Percentiles rank a stretch among this genome's conserved stretches.
phyloP scores from a whole-genome alignment of 2,888 invertebrate genomes.

The Lottia scabra region DNA sequence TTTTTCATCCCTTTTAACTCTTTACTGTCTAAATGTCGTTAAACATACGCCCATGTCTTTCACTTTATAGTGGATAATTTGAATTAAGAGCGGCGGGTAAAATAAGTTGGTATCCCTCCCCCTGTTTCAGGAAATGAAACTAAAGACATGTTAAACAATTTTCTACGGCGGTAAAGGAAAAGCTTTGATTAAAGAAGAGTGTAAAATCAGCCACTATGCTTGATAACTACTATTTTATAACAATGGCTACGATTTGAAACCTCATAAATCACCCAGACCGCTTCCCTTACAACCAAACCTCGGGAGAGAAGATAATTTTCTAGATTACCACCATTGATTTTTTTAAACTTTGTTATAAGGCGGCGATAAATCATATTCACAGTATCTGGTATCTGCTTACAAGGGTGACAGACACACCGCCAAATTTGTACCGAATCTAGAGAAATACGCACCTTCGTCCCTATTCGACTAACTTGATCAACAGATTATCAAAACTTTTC shows the following conservation, averaged over 20 bases:
- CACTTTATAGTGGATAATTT: neutral
- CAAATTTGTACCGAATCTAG: too few species aligned
- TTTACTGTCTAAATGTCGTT: conserved; percentile 4
- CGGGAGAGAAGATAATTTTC: conserved; percentile 3
- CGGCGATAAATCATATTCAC: neutral
- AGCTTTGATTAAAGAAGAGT: neutral
- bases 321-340: conserved; percentile 4
- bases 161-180: neutral
- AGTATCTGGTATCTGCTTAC: neutral
- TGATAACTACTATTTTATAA: neutral
- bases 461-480: too few species aligned
- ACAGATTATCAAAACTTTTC: too few species aligned
- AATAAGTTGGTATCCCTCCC: neutral
- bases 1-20: conserved; percentile 4
- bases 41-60: neutral
- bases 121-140: neutral
- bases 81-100: neutral
- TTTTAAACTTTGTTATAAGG: conserved; percentile 1
- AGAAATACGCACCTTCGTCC: too few species aligned
- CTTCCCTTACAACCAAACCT: conserved; percentile 3
- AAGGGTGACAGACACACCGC: too few species aligned
- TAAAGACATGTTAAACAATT: neutral
- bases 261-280: neutral
- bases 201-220: neutral
- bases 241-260: neutral